These are phyloP conservation scores for Oxystoma pomonae DNA, from an alignment of 2,888 invertebrate species.

Conservation along the genomic window DNA sequence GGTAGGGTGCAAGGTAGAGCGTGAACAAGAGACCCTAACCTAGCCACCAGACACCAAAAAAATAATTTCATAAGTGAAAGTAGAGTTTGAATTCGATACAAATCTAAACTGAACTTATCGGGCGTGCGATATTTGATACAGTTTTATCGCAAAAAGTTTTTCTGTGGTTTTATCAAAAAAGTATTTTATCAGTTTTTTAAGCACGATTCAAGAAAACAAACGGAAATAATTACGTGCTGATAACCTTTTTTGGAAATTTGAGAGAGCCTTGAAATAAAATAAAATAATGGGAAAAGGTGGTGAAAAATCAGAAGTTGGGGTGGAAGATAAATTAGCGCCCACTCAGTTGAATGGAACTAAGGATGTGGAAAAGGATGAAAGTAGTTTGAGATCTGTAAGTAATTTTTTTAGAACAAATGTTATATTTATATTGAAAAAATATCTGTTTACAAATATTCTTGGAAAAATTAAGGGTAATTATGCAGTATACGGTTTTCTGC, in stretches of 20 bases:
- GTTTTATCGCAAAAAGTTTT: neutral
- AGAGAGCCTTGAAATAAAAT: too few species aligned
- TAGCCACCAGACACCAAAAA: neutral
- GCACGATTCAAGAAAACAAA: too few species aligned
- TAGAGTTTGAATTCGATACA: neutral
- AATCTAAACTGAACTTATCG: neutral
- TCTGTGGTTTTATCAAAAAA: neutral
- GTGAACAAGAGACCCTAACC: neutral
- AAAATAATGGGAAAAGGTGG: constrained; percentile 37
- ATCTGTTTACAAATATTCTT: too few species aligned
- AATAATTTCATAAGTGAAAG: neutral
- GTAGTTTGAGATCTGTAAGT: neutral
- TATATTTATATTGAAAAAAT: neutral
- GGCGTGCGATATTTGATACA: neutral
- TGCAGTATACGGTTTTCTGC: too few species aligned
- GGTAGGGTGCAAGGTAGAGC: neutral
- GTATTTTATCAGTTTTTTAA: neutral
- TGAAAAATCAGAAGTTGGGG: constrained; percentile 27
- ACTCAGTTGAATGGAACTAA: constrained; percentile 11
- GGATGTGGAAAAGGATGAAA: constrained; percentile 1
- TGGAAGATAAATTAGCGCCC: constrained; percentile 22
- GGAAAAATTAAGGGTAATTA: too few species aligned
- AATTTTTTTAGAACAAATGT: constrained; percentile 1
- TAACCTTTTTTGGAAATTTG: too few species aligned
- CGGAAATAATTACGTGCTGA: too few species aligned